A percentile compares a stretch with the other conserved stretches of the same genome.
Conservation (phyloP, 1,140 invertebrate species). For the Sipha flava region DNA sequence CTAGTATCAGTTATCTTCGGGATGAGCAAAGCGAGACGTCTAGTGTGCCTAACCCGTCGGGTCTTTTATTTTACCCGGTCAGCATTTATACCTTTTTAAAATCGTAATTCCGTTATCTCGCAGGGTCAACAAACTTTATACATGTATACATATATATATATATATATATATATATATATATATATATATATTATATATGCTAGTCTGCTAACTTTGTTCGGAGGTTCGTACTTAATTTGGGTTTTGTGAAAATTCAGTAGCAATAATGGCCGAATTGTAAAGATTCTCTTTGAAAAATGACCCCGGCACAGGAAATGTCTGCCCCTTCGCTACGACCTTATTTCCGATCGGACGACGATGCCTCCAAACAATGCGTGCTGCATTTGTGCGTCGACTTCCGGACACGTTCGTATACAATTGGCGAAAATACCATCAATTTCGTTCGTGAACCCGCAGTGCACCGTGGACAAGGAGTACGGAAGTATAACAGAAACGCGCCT, state of each 20-base stretch:
- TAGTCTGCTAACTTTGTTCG: neutral
- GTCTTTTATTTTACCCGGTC: too few relatives aligned
- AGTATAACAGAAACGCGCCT: too few relatives aligned
- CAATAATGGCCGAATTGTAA: neutral
- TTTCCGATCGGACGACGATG: conserved; percentile 2
- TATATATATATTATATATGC: too few relatives aligned
- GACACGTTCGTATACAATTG: neutral
- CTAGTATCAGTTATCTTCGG: too few relatives aligned
- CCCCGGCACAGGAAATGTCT: neutral
- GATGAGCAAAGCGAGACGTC: too few relatives aligned
- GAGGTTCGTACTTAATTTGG: neutral
- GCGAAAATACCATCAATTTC: neutral
- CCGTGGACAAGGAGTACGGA: too few relatives aligned
- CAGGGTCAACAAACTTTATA: neutral
- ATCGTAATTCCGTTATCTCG: neutral
- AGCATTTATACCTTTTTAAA: too few relatives aligned
- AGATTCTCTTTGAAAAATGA: conserved; percentile 24
- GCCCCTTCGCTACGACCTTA: neutral
- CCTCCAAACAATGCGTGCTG: neutral
- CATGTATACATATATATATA: too few relatives aligned
- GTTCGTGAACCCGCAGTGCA: neutral
- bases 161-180: too few relatives aligned
- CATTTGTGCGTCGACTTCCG: neutral
- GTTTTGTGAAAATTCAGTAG: conserved; percentile 4
- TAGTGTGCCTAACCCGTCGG: too few relatives aligned